phyloP scores from a whole-genome alignment of 2,113 vertebrate genomes.

The Heptranchias perlo region DNA sequence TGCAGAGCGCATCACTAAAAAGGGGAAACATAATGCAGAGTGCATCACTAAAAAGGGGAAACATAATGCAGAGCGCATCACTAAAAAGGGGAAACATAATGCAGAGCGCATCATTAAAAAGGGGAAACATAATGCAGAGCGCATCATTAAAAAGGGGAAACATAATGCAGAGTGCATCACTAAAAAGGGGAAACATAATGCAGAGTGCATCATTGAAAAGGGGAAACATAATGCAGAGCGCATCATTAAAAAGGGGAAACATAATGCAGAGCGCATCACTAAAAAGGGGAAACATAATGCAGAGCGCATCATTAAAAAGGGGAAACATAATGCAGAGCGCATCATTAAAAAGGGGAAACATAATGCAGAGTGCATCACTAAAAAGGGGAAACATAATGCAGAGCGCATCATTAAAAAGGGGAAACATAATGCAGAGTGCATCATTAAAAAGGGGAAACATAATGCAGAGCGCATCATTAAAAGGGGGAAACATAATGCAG shows the following conservation, averaged over 20 bases:
- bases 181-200: not conserved
- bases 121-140: not conserved
- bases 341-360: not conserved
- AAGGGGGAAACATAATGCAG: not conserved
- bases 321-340: too few species aligned
- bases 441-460: not conserved
- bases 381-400: not conserved
- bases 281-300: not conserved
- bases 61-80: too few species aligned
- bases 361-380: too few species aligned
- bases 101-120: too few species aligned
- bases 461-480: too few species aligned
- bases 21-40: not conserved
- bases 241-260: not conserved
- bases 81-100: not conserved
- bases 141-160: not conserved
- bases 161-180: too few species aligned
- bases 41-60: not conserved
- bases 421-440: not conserved
- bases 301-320: too few species aligned
- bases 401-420: too few species aligned
- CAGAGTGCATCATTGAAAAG: too few species aligned
- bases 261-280: too few species aligned
- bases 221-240: not conserved
- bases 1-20: too few species aligned